Conservation (phyloP, 2,888 invertebrate genomes). For the Oscheius sp. region DNA sequence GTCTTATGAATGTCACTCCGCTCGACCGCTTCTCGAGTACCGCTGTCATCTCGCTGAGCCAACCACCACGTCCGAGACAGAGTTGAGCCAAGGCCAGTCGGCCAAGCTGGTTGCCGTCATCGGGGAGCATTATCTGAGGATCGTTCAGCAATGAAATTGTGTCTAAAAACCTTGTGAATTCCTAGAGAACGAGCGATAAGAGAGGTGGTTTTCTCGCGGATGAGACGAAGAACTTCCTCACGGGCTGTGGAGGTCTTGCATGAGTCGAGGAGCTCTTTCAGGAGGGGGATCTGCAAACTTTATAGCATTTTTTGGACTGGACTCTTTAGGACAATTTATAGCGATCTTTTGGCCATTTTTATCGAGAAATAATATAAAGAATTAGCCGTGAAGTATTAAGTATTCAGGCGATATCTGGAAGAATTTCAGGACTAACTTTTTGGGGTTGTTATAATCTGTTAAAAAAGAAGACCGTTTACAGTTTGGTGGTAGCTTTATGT, state of each 20-base stretch:
- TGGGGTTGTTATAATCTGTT: no score
- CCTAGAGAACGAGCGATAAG: slow-evolving; percentile 36
- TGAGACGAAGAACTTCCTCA: slow-evolving; percentile 48
- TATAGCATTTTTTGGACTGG: no score
- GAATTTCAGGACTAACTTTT: no score
- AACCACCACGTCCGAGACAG: slow-evolving; percentile 57
- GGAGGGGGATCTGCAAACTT: slow-evolving; percentile 7
- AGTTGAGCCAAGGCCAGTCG: slow-evolving; percentile 51
- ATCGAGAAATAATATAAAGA: no score
- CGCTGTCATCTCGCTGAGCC: slow-evolving; percentile 42
- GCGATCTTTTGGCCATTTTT: no score
- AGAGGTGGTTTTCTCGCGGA: slow-evolving; percentile 42
- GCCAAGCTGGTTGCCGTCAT: slow-evolving; percentile 55
- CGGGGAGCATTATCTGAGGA: slow-evolving; percentile 51
- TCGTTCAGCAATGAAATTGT: slow-evolving; percentile 1
- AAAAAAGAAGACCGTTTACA: no score
- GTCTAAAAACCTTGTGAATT: slow-evolving; percentile 22
- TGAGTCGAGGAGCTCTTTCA: slow-evolving; percentile 35
- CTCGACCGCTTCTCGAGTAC: slow-evolving; percentile 51
- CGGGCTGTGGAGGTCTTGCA: slow-evolving; percentile 44
- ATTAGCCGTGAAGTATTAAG: no score
- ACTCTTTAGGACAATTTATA: no score
- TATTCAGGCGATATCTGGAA: no score
- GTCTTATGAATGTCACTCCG: slow-evolving; percentile 49
- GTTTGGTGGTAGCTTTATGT: no score